Conservation (phyloP, 2,797 vertebrate species). For the Euthynnus affinis region DNA sequence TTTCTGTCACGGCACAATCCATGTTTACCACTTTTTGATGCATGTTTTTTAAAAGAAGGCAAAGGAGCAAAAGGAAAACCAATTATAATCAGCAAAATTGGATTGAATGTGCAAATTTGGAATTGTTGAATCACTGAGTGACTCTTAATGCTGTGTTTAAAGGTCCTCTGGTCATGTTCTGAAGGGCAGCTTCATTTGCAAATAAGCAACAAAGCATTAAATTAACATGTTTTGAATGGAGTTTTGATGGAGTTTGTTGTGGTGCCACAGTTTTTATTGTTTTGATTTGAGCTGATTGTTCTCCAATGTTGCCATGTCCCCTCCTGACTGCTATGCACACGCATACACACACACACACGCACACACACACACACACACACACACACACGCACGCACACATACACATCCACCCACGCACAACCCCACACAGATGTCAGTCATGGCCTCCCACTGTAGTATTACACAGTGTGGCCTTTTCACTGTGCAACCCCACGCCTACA, state of each 20-base stretch:
- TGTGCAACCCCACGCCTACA: constrained; percentile 64
- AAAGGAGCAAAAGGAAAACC: neutral
- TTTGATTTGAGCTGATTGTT: constrained; percentile 2
- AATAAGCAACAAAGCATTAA: neutral
- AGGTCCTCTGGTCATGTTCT: fast-evolving
- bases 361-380: constrained; percentile 24
- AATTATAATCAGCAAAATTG: no score
- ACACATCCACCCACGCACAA: constrained; percentile 9
- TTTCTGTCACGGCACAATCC: neutral
- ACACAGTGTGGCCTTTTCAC: constrained; percentile 77
- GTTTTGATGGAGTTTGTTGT: neutral
- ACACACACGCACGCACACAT: constrained; percentile 32
- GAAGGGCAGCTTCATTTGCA: fast-evolving
- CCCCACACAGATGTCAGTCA: constrained; percentile 55
- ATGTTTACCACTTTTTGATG: neutral
- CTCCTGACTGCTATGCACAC: constrained; percentile 12
- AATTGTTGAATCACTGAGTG: neutral
- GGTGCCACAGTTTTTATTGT: neutral
- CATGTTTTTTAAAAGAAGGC: neutral
- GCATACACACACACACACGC: constrained; percentile 30
- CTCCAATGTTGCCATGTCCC: neutral
- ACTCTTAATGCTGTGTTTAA: neutral
- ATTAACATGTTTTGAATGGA: neutral
- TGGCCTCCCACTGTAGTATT: constrained; percentile 64
- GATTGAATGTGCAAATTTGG: neutral